These are phyloP conservation scores for Engystomops pustulosus DNA, from an alignment of 2,113 vertebrate genomes.

Conservation along the genomic window DNA sequence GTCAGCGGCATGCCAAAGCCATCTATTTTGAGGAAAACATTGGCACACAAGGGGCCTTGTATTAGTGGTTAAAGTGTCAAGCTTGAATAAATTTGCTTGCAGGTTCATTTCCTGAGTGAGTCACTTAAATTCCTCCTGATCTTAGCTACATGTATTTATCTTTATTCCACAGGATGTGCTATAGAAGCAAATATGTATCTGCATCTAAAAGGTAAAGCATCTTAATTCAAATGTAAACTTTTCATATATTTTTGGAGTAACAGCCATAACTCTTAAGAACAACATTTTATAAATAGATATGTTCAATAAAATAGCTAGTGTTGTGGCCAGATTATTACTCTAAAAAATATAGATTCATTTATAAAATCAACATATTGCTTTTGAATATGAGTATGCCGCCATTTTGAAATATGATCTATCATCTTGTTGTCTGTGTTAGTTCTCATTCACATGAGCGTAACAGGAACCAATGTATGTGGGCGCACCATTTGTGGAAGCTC, in stretches of 20 bases:
- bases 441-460: too few species aligned
- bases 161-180: conserved; percentile 24
- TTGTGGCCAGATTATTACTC: neutral
- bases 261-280: neutral
- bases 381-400: too few species aligned
- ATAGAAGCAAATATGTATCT: conserved; percentile 21
- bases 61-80: conserved; percentile 45
- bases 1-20: neutral
- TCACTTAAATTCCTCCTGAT: conserved; percentile 34
- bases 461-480: too few species aligned
- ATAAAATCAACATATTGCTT: too few species aligned
- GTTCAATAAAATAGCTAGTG: neutral
- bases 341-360: too few species aligned
- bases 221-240: neutral
- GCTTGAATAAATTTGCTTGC: conserved; percentile 46
- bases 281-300: neutral
- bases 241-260: neutral
- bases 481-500: too few species aligned
- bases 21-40: conserved; percentile 42
- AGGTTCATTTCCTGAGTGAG: conserved; percentile 50
- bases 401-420: too few species aligned
- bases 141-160: conserved; percentile 29
- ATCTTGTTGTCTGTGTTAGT: too few species aligned
- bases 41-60: conserved; percentile 30
- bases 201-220: neutral